Evolutionary conservation across 92 coral and sea anemone genomes (phyloP).

Genomic region (Paramuricea clavata): DNA sequence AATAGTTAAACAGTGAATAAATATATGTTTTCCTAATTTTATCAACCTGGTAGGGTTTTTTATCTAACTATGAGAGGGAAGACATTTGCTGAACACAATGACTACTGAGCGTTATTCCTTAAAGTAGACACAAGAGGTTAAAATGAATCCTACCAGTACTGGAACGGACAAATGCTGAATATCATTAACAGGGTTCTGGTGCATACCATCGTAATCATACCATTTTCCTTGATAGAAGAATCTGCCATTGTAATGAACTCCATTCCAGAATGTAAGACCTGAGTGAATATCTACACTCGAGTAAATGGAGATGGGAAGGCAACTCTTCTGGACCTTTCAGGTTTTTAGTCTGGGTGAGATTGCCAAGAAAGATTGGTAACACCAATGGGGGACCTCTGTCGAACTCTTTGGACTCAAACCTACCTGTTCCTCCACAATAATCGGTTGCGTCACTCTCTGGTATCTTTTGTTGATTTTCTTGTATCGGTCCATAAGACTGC

Average conservation of each 20-base stretch:
- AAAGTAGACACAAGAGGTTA: neutral
- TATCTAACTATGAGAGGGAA: no score
- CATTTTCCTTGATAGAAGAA: neutral
- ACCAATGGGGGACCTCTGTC: neutral
- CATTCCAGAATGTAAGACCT: neutral
- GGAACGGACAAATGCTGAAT: neutral
- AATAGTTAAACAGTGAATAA: no score
- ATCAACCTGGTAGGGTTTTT: no score
- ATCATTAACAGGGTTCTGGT: neutral
- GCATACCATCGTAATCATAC: conserved; percentile 16
- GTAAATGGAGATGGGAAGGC: neutral
- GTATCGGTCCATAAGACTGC: no score
- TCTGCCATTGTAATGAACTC: neutral
- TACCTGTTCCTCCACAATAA: neutral
- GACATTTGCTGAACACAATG: no score
- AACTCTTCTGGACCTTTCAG: neutral
- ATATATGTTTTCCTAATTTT: no score
- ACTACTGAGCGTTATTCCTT: no score
- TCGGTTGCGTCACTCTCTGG: no score
- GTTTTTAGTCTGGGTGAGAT: neutral
- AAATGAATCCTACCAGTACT: neutral
- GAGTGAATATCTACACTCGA: neutral
- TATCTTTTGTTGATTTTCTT: no score
- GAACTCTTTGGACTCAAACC: neutral
- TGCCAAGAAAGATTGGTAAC: neutral